These are phyloP conservation scores for Megaustenia siamemsis DNA, from an alignment of 2,888 invertebrate genomes.

Conservation along the genomic window DNA sequence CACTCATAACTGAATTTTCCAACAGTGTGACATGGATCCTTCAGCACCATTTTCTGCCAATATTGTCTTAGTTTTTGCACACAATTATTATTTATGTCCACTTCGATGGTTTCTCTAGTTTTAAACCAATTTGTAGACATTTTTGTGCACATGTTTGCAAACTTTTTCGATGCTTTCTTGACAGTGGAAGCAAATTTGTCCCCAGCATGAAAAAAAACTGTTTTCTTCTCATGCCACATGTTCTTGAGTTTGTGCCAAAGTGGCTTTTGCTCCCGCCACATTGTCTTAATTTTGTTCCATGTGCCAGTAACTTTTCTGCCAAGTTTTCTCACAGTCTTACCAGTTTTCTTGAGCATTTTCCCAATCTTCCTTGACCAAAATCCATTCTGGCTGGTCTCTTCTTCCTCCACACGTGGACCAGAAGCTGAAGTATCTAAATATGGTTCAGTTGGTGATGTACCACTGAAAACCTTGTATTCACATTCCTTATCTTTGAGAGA, in stretches of 20 bases:
- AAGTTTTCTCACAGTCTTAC: constrained; percentile 38
- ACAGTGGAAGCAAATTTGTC: constrained; percentile 10
- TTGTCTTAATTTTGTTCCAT: constrained; percentile 30
- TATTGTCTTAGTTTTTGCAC: constrained; percentile 16
- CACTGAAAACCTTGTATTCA: not conserved
- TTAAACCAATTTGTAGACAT: constrained; percentile 6
- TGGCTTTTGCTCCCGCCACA: constrained; percentile 35
- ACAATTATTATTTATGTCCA: constrained; percentile 34
- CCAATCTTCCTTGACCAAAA: constrained; percentile 46
- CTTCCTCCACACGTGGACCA: not conserved
- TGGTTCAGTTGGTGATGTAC: not conserved
- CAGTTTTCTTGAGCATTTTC: constrained; percentile 36
- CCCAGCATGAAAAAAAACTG: constrained; percentile 19
- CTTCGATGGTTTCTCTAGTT: not conserved
- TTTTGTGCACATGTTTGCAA: constrained; percentile 23
- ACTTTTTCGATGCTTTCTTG: constrained; percentile 18
- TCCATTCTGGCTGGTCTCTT: constrained; percentile 6
- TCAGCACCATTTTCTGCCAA: constrained; percentile 27
- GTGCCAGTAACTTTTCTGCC: constrained; percentile 42
- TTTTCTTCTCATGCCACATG: constrained; percentile 37
- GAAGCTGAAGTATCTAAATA: not conserved
- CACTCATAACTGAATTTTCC: constrained; percentile 48
- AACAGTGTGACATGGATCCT: constrained; percentile 33
- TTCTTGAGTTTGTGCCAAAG: constrained; percentile 27
- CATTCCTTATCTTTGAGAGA: not conserved